A percentile compares a stretch with the other conserved stretches of the same genome.
Evolutionary conservation across 2,888 invertebrate species (phyloP).

Genomic region (Adelphocoris suturalis): DNA sequence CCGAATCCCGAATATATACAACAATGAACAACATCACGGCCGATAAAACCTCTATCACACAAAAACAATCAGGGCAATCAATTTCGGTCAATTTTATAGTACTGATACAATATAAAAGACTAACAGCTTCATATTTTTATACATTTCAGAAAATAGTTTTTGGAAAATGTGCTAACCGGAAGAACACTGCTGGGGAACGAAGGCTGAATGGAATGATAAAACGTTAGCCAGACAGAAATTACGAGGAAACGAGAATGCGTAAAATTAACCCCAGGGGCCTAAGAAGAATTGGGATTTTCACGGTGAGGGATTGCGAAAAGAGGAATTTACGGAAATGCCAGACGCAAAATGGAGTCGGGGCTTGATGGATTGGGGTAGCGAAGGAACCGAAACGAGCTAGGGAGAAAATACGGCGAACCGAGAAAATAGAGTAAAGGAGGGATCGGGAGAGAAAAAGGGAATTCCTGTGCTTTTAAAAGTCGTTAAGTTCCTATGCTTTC

Average conservation of each 20-base stretch:
- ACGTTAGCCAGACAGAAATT: not conserved
- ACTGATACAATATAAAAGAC: too few relatives aligned
- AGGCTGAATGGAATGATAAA: too few relatives aligned
- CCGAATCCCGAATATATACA: too few relatives aligned
- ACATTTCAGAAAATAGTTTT: too few relatives aligned
- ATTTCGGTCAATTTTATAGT: too few relatives aligned
- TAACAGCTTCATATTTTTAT: too few relatives aligned
- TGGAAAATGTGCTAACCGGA: too few relatives aligned
- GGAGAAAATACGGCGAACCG: not conserved
- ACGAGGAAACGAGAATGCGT: constrained; percentile 3
- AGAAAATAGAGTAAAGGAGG: not conserved
- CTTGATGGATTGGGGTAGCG: not conserved
- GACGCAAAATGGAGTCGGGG: not conserved
- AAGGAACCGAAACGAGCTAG: not conserved
- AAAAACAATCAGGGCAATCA: too few relatives aligned
- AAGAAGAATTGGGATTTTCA: not conserved
- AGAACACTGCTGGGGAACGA: too few relatives aligned
- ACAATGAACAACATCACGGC: too few relatives aligned
- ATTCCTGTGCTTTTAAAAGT: not conserved
- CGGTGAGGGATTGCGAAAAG: not conserved
- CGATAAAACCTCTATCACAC: too few relatives aligned
- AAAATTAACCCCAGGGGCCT: not conserved
- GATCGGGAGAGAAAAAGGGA: not conserved
- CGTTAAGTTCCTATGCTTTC: not conserved
- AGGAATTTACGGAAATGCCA: not conserved